Percentiles rank a stretch among this genome's conserved stretches.
Evolutionary conservation across 2,797 vertebrate genomes (phyloP).

Genomic region (Bufotes viridis): DNA sequence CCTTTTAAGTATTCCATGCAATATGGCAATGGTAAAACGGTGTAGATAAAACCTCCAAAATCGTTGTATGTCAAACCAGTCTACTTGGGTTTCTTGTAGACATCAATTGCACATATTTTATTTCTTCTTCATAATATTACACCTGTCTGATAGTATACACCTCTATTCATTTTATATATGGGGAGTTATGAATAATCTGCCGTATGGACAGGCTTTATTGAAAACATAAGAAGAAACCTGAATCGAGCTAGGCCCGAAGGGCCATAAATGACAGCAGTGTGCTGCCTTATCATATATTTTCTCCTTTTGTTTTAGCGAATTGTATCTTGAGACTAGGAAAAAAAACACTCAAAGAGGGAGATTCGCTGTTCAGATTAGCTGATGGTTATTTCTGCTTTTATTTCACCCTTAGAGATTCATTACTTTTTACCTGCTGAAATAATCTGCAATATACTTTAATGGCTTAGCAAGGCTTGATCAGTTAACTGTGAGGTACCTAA

Average conservation of each 20-base stretch:
- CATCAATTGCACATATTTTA: not conserved
- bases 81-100: not conserved
- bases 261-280: not conserved
- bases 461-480: not conserved
- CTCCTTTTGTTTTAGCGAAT: not conserved
- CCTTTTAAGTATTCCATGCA: not conserved
- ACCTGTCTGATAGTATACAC: not conserved
- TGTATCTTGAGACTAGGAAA: not conserved
- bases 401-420: not conserved
- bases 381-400: constrained; percentile 14
- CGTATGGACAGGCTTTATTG: not conserved
- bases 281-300: not conserved
- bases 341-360: not conserved
- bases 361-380: not conserved
- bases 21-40: not conserved
- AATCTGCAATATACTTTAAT: constrained; percentile 8
- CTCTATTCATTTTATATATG: not conserved
- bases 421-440: constrained; percentile 28
- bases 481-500: not conserved
- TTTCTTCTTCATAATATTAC: not conserved
- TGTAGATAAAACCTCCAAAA: not conserved
- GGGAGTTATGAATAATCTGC: not conserved
- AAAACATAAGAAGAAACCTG: not conserved
- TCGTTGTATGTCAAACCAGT: not conserved
- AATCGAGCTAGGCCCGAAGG: not conserved